Percentiles rank a stretch among this genome's conserved stretches.
These are phyloP conservation scores for Acomys russatus DNA, from an alignment of 2,797 vertebrate genomes.

Conservation along the genomic window DNA sequence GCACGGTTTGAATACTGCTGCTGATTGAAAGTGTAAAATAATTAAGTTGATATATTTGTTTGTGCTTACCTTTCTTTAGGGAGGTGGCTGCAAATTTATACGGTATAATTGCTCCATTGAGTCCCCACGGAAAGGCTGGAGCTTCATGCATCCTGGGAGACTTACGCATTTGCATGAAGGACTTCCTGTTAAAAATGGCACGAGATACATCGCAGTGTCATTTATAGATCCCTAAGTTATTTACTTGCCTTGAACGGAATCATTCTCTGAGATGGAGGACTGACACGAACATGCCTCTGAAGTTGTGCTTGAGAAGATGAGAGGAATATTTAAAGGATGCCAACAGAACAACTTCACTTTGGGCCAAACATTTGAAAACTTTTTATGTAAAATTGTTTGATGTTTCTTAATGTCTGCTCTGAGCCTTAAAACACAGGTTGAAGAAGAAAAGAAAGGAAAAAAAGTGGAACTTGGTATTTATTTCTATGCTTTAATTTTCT, in stretches of 20 bases:
- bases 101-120: constrained; percentile 98
- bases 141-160: constrained; percentile 98
- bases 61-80: constrained; percentile 89
- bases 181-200: constrained; percentile 96
- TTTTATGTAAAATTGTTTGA: constrained; percentile 76
- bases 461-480: constrained; percentile 78
- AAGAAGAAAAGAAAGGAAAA: constrained; percentile 70
- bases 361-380: constrained; percentile 82
- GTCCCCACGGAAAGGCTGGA: constrained; percentile 98
- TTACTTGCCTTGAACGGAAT: constrained; percentile 66
- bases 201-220: constrained; percentile 98
- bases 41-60: neutral
- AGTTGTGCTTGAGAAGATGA: constrained; percentile 85
- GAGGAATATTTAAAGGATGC: constrained; percentile 85
- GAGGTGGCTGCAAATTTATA: constrained; percentile 97
- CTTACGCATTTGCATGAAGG: constrained; percentile 99
- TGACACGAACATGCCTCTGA: constrained; percentile 86
- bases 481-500: constrained; percentile 79
- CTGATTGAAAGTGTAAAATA: neutral
- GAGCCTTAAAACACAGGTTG: constrained; percentile 87
- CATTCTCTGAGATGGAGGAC: constrained; percentile 74
- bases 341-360: constrained; percentile 83
- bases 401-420: constrained; percentile 87
- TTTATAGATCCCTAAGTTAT: constrained; percentile 96
- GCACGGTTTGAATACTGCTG: constrained; percentile 12